Conservation (phyloP, 2,113 vertebrate species). For the Syngnathus floridae region DNA sequence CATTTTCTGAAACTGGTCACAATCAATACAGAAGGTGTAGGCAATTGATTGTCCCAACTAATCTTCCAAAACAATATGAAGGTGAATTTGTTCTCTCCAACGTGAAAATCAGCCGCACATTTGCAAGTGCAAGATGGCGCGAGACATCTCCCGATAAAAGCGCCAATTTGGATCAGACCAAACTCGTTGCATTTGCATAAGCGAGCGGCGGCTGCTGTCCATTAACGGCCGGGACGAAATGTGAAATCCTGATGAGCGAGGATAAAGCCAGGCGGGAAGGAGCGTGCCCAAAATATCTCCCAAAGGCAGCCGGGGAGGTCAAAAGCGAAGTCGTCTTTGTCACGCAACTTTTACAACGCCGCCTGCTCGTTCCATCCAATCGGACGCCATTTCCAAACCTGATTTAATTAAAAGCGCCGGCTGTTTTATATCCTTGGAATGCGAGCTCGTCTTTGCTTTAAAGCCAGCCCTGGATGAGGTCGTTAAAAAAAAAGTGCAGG, state of each 20-base stretch:
- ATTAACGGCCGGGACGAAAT: slow-evolving; percentile 32
- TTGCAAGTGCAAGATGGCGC: background rate
- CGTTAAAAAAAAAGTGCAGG: slow-evolving; percentile 26
- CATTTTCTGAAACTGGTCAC: too few species aligned
- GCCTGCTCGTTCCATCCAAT: background rate
- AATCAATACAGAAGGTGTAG: too few species aligned
- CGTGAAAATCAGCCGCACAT: background rate
- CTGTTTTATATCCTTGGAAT: slow-evolving; percentile 11
- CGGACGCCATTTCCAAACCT: background rate
- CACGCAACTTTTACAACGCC: background rate
- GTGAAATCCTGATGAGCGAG: slow-evolving; percentile 30
- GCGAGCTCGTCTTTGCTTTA: slow-evolving; percentile 16
- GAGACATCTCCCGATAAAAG: slow-evolving; percentile 35
- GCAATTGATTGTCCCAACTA: too few species aligned
- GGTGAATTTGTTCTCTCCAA: background rate
- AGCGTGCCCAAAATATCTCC: slow-evolving; percentile 3
- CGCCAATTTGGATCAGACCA: slow-evolving; percentile 38
- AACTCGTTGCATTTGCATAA: slow-evolving; percentile 35
- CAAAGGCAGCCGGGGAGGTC: background rate
- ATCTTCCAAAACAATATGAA: too few species aligned
- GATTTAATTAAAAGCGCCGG: slow-evolving; percentile 21
- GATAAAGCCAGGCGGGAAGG: slow-evolving; percentile 19
- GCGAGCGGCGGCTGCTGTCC: slow-evolving; percentile 11
- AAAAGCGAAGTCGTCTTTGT: background rate
- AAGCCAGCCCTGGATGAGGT: slow-evolving; percentile 24